These are phyloP conservation scores for Dinoponera quadriceps DNA, from an alignment of 1,140 invertebrate species.

Conservation along the genomic window DNA sequence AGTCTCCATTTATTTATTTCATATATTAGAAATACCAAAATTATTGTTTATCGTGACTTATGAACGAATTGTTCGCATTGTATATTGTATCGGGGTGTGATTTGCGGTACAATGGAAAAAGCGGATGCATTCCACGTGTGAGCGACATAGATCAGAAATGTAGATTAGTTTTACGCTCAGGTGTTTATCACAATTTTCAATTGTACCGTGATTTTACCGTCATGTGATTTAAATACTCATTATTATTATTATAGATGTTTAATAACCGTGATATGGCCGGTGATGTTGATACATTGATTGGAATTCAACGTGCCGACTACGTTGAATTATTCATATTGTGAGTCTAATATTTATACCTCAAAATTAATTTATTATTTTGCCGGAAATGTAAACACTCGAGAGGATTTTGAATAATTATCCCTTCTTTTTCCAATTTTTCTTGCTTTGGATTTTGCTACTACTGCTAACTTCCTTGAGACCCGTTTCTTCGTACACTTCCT, in stretches of 20 bases:
- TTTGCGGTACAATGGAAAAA: too few relatives aligned
- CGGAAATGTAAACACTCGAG: conserved; percentile 28
- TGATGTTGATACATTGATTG: too few relatives aligned
- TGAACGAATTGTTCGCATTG: conserved; percentile 1
- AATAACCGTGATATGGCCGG: too few relatives aligned
- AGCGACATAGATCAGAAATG: too few relatives aligned
- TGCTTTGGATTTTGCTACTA: neutral
- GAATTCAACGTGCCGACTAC: too few relatives aligned
- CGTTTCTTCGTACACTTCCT: neutral
- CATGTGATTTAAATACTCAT: too few relatives aligned
- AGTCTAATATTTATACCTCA: conserved; percentile 9
- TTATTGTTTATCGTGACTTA: neutral
- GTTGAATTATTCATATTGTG: neutral
- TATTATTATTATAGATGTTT: too few relatives aligned
- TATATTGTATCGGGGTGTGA: neutral
- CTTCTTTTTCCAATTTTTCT: conserved; percentile 35
- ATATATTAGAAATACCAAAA: conserved; percentile 2
- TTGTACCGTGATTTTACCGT: too few relatives aligned
- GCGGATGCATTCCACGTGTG: too few relatives aligned
- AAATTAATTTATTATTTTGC: conserved; percentile 41
- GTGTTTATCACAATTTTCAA: too few relatives aligned
- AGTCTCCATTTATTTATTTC: neutral
- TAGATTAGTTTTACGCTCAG: too few relatives aligned
- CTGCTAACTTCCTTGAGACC: neutral
- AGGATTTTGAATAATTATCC: conserved; percentile 20